These are phyloP conservation scores for Xanthostigma xanthostigma DNA, from an alignment of 2,888 invertebrate species.

Conservation along the genomic window DNA sequence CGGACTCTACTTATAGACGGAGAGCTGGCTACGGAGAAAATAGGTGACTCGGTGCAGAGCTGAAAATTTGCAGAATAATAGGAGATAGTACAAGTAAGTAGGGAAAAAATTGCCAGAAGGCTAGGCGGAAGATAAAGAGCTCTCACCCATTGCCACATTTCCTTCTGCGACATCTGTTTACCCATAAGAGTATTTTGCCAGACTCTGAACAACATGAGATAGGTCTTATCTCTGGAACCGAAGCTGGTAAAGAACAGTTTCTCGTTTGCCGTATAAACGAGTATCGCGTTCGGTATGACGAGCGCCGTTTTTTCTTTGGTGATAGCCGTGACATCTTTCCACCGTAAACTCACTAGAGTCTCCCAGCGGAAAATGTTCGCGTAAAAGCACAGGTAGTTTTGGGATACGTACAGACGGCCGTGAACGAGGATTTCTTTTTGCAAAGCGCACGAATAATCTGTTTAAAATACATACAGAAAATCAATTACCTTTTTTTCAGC, in stretches of 20 bases:
- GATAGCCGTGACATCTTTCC: constrained; percentile 84
- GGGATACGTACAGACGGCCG: constrained; percentile 88
- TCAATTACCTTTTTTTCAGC: not conserved
- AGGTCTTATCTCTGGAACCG: constrained; percentile 84
- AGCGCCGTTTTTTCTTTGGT: constrained; percentile 88
- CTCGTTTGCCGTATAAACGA: constrained; percentile 65
- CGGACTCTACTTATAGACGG: too few relatives aligned
- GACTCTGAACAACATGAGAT: constrained; percentile 85
- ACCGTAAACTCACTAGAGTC: constrained; percentile 67
- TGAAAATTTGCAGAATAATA: too few relatives aligned
- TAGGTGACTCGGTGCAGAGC: too few relatives aligned
- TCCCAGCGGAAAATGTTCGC: constrained; percentile 98
- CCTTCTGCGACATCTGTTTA: constrained; percentile 66
- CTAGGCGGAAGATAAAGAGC: too few relatives aligned
- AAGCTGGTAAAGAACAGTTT: constrained; percentile 92
- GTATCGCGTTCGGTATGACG: constrained; percentile 94
- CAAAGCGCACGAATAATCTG: constrained; percentile 94
- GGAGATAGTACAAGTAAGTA: too few relatives aligned
- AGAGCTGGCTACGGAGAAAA: too few relatives aligned
- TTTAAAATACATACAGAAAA: constrained; percentile 19
- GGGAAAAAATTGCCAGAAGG: too few relatives aligned
- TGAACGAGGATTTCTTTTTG: constrained; percentile 93
- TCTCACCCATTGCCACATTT: constrained; percentile 77
- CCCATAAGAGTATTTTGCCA: constrained; percentile 95
- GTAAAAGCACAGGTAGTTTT: constrained; percentile 92